Base-by-base conservation (phyloP, 1,140 invertebrate genomes). In the Drosophila saltans region DNA sequence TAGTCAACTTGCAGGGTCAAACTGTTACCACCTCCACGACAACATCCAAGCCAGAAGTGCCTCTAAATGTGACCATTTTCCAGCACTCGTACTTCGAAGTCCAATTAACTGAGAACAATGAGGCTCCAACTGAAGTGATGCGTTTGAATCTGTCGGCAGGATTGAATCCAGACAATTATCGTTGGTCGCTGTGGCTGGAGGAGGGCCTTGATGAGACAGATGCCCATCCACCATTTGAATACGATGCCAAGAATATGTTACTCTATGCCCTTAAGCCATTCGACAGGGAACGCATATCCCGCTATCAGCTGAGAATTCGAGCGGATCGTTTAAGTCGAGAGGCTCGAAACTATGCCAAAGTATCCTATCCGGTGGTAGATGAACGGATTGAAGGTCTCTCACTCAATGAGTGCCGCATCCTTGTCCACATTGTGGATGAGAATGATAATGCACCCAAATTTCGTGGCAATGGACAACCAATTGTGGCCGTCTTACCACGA, bases 381-480 rank as follows among this genome's bases (percentile, higher is more conserved):
- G 95, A 96, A 60, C 93, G 94, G 24, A 86, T 96, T 1, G 94
- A 95, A 52, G 95, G 95, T 36, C 93, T 97, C 60, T 93, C 93
- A 2, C 70, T 71, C 3, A 92, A 93, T 81, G 56, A 94, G 93
- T 86, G 94, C 78, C 78, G 94, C 90, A 76, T 94, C 1, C 93
- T 97, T 1, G 94, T 97, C 3, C 94, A 94, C 78, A 94, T 97
- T 45, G 94, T 94, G 39, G 97, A 97, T 92, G 94, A 96, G 3
- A 97, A 97, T 82, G 96, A 97, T 83, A 97, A 97, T 90, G 92
- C 95, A 2, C 97, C 97, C 0, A 94, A 94, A 75, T 97, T 97
- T 91, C 93, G 93, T 3, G 94, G 94, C 39, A 95, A 94, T 33
- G 96, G 96, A 9, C 92, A 95, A 60, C 96, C 96, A 0, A 94